Base-by-base conservation (phyloP, 2,888 invertebrate genomes). In the Strigamia crassipes region DNA sequence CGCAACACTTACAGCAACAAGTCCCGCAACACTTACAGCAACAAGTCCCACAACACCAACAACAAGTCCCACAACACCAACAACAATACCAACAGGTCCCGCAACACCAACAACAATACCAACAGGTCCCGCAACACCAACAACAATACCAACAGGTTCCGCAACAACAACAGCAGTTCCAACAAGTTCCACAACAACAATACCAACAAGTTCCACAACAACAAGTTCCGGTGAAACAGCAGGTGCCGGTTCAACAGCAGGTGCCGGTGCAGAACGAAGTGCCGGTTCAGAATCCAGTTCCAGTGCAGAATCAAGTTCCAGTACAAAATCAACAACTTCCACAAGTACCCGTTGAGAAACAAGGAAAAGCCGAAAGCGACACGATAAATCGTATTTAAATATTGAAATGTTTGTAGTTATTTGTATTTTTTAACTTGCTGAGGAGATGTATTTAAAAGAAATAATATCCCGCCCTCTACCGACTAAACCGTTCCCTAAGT, bases 271-370 rank as follows among this genome's bases (percentile, higher is more conserved):
- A 86, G 41, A 85, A 82, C 12, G 84, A 85, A 41, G 84, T 84
- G 51, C 85, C 85, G 31, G 85, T 85, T 81, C 84, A 85, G 6
- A 85, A 86, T 73, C 85, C 84, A 38, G 84, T 84, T n/a, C 86
- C 86, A n/a, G 86, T 86, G 77, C 86, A 85, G 56, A 86, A 85
- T 73, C 86, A 86, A 27, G 85, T 85, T 13, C 85, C 85, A 81
- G 86, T 85, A 34, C 85, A 85, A 82, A 86, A 86, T 61, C 86
- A 86, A 3, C 86, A 86, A 34, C 84, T 84, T 66, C 85, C 85
- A 34, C 85, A 85, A 42, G 84, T 87, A 82, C 86, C 87, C 73
- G 85, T 85, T 61, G 87, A 88, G 80, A 85, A 88, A 82, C 88
- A 89, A 84, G 85, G 87, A 82, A 78, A 73, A 38, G 42, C 82